phyloP scores from a whole-genome alignment of 2,113 vertebrate genomes.

The Ceyx melanurus region DNA sequence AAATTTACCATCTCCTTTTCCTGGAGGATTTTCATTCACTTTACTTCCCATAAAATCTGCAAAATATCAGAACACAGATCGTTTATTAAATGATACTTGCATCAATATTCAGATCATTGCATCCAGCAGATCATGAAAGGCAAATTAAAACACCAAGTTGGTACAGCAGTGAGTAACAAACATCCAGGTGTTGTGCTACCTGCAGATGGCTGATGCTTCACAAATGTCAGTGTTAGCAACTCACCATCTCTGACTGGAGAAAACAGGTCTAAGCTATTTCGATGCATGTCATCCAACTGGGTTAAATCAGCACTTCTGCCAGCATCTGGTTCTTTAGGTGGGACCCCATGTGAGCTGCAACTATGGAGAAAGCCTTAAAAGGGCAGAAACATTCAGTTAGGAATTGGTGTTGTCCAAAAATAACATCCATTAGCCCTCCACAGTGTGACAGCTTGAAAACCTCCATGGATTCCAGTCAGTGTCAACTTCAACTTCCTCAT shows the following conservation, averaged over 20 bases:
- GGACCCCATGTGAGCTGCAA: slow-evolving; percentile 73
- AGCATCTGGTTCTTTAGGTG: slow-evolving; percentile 82
- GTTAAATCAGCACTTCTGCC: slow-evolving; percentile 74
- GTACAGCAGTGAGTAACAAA: not conserved
- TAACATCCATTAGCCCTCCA: not conserved
- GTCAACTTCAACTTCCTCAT: not conserved
- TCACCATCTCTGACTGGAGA: slow-evolving; percentile 92
- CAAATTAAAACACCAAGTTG: not conserved
- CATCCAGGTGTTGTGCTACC: not conserved
- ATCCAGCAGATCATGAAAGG: not conserved
- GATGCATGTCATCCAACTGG: slow-evolving; percentile 75
- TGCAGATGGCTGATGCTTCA: not conserved
- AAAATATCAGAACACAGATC: slow-evolving; percentile 31
- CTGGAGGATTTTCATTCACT: slow-evolving; percentile 66
- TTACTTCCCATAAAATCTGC: slow-evolving; percentile 76
- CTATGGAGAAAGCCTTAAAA: slow-evolving; percentile 76
- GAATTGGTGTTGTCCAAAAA: not conserved
- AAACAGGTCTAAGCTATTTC: slow-evolving; percentile 91
- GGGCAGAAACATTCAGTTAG: not conserved
- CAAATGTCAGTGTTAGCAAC: slow-evolving; percentile 8
- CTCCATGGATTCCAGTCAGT: not conserved
- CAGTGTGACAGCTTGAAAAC: not conserved
- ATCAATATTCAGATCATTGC: not conserved
- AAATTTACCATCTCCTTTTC: slow-evolving; percentile 80
- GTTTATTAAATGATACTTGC: not conserved